phyloP scores from a whole-genome alignment of 2,888 invertebrate genomes.

The Thalpophila matura region DNA sequence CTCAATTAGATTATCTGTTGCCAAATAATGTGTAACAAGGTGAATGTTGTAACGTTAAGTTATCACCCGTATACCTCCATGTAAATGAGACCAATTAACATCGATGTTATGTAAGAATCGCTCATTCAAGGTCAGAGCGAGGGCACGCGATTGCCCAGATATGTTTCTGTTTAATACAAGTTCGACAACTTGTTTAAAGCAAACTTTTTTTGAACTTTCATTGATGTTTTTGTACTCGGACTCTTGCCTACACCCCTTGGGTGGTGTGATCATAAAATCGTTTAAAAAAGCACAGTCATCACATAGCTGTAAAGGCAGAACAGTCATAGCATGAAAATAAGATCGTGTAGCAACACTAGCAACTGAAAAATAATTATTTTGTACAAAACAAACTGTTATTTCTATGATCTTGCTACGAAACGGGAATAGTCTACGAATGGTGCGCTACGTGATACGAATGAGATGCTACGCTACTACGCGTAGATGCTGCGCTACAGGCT shows the following conservation, averaged over 20 bases:
- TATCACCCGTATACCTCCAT: constrained; percentile 36
- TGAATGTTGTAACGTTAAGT: constrained; percentile 33
- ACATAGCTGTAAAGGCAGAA: too few species aligned
- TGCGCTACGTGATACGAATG: too few species aligned
- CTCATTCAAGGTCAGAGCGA: constrained; percentile 33
- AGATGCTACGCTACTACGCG: background rate
- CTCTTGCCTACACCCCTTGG: too few species aligned
- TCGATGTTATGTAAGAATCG: background rate
- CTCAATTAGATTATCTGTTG: background rate
- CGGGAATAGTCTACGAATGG: constrained; percentile 4
- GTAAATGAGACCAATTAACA: constrained; percentile 25
- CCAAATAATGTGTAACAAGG: constrained; percentile 31
- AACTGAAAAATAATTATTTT: background rate
- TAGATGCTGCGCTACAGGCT: background rate
- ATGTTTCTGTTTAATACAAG: too few species aligned
- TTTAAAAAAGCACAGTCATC: too few species aligned
- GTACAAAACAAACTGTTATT: background rate
- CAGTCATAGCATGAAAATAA: background rate
- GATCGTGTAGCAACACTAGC: too few species aligned
- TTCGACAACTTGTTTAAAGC: background rate
- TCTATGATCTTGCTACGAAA: background rate
- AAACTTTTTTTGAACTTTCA: too few species aligned
- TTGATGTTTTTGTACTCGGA: too few species aligned
- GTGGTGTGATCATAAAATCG: background rate
- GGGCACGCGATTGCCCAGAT: constrained; percentile 8